These are phyloP conservation scores for Arvicanthis niloticus DNA, from an alignment of 2,113 vertebrate species.

Conservation along the genomic window DNA sequence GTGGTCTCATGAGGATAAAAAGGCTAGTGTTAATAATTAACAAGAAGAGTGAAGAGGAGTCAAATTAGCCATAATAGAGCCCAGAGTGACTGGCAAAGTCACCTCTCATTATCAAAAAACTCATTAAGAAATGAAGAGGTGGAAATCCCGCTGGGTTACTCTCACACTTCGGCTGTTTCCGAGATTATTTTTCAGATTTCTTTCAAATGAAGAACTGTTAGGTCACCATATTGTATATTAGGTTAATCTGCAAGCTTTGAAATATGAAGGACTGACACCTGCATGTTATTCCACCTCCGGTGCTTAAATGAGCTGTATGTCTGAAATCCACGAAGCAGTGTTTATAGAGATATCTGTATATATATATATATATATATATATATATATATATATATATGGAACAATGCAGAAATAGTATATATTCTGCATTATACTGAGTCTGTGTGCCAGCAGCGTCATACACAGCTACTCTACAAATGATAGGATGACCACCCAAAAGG, in stretches of 20 bases:
- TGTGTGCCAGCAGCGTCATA: slow-evolving; percentile 51
- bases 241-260: slow-evolving; percentile 88
- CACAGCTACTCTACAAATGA: neutral
- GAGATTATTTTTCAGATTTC: slow-evolving; percentile 90
- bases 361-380: too few species aligned
- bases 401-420: slow-evolving; percentile 69
- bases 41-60: slow-evolving; percentile 92
- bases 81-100: slow-evolving; percentile 93
- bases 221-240: slow-evolving; percentile 87
- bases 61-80: slow-evolving; percentile 98
- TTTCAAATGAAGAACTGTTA: slow-evolving; percentile 87
- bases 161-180: slow-evolving; percentile 86
- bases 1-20: slow-evolving; percentile 93
- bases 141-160: slow-evolving; percentile 90
- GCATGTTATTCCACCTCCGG: slow-evolving; percentile 80
- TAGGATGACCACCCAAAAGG: neutral
- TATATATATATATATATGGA: neutral
- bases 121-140: slow-evolving; percentile 93
- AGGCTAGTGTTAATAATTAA: slow-evolving; percentile 99
- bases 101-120: slow-evolving; percentile 93
- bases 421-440: slow-evolving; percentile 47
- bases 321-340: slow-evolving; percentile 72
- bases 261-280: slow-evolving; percentile 84
- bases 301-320: slow-evolving; percentile 83
- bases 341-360: slow-evolving; percentile 71